Evolutionary conservation across 2,888 invertebrate species (phyloP).

Genomic region (Lomographa bimaculata): DNA sequence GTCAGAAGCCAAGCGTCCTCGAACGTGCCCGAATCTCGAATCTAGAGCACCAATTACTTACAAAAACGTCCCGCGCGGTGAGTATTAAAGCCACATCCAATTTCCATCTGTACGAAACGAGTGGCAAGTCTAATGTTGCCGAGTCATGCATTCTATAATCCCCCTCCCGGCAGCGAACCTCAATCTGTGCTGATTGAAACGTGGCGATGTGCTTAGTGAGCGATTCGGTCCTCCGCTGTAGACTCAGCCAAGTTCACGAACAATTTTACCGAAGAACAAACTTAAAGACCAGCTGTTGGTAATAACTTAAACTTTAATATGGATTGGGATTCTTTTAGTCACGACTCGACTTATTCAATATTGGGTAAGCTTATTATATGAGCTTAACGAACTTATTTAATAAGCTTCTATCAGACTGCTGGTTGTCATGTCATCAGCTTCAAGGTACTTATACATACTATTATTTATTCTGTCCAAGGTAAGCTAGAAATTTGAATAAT

Average conservation of each 20-base stretch:
- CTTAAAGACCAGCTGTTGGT: conserved; percentile 11
- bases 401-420: too few relatives aligned
- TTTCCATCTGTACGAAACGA: conserved; percentile 67
- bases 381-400: too few relatives aligned
- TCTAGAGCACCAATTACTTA: conserved; percentile 47
- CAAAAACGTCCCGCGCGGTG: conserved; percentile 47
- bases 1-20: conserved; percentile 21
- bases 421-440: too few relatives aligned
- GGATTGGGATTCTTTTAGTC: not conserved
- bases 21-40: conserved; percentile 26
- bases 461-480: too few relatives aligned
- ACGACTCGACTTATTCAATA: not conserved
- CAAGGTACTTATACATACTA: too few relatives aligned
- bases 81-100: conserved; percentile 64
- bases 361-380: too few relatives aligned
- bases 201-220: conserved; percentile 60
- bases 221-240: conserved; percentile 46
- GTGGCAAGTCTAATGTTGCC: conserved; percentile 63
- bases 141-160: conserved; percentile 74
- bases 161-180: conserved; percentile 44
- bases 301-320: conserved; percentile 16
- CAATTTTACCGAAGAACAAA: conserved; percentile 16
- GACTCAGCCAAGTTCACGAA: conserved; percentile 20
- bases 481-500: too few relatives aligned
- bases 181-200: conserved; percentile 76